Conservation (phyloP, 2,113 vertebrate genomes). For the Patagioenas fasciata region DNA sequence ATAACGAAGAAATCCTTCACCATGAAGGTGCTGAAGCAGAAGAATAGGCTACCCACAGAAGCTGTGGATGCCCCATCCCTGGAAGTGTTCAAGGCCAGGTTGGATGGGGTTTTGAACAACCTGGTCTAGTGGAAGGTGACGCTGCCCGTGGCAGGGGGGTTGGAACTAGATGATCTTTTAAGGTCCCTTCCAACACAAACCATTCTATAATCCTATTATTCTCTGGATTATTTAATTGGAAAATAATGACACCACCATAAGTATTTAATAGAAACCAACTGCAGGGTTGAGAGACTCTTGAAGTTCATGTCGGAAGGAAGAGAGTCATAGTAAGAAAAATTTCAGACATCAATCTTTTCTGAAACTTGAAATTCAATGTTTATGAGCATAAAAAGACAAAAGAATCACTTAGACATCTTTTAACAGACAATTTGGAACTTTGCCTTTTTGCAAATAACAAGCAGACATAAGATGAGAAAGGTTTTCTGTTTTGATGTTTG, state of each 20-base stretch:
- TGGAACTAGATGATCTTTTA: too few relatives aligned
- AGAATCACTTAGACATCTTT: background rate
- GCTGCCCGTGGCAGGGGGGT: too few relatives aligned
- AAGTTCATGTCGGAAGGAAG: background rate
- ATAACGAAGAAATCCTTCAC: too few relatives aligned
- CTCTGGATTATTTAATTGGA: background rate
- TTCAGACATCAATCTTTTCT: background rate
- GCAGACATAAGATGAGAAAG: background rate
- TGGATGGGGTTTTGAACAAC: too few relatives aligned
- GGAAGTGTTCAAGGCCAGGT: too few relatives aligned
- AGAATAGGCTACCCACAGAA: too few relatives aligned
- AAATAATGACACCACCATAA: background rate
- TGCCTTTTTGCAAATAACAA: background rate
- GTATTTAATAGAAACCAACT: background rate
- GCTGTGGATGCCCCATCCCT: too few relatives aligned
- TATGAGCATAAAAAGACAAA: background rate
- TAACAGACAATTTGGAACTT: background rate
- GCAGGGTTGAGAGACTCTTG: background rate
- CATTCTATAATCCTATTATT: too few relatives aligned
- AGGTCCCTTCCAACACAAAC: too few relatives aligned
- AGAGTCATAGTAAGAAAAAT: background rate
- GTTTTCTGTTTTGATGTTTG: background rate
- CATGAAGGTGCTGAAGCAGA: too few relatives aligned
- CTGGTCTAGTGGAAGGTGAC: too few relatives aligned
- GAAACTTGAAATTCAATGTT: background rate